phyloP scores from a whole-genome alignment of 2,888 invertebrate species.

The Yponomeuta evonymella region DNA sequence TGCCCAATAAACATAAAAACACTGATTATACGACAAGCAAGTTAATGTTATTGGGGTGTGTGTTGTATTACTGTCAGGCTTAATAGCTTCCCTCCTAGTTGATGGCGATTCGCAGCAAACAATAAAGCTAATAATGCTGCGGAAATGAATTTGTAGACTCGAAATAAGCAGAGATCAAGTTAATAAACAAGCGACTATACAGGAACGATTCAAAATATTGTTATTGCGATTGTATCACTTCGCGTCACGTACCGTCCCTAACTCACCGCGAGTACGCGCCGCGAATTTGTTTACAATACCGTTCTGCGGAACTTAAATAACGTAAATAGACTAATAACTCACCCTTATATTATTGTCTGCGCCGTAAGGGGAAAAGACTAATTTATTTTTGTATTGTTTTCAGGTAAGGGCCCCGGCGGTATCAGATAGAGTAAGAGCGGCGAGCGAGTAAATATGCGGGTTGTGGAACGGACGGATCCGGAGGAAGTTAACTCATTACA shows the following conservation, averaged over 20 bases:
- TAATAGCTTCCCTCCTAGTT: neutral
- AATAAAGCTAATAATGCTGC: neutral
- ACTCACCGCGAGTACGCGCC: neutral
- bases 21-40: conserved; percentile 1
- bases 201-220: neutral
- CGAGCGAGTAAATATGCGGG: neutral
- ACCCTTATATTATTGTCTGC: neutral
- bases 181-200: neutral
- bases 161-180: neutral
- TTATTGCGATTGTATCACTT: neutral
- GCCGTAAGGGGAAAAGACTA: neutral
- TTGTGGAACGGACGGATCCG: neutral
- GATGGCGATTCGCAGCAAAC: neutral
- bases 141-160: neutral
- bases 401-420: neutral
- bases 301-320: neutral
- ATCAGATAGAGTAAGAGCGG: neutral
- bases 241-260: neutral
- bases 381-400: conserved; percentile 1
- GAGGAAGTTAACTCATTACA: neutral
- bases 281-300: conserved; percentile 1
- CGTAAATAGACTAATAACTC: neutral
- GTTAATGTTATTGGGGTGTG: conserved; percentile 1
- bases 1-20: neutral
- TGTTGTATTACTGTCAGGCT: neutral